phyloP scores from a whole-genome alignment of 1,140 invertebrate genomes.

The Rhyzopertha dominica region DNA sequence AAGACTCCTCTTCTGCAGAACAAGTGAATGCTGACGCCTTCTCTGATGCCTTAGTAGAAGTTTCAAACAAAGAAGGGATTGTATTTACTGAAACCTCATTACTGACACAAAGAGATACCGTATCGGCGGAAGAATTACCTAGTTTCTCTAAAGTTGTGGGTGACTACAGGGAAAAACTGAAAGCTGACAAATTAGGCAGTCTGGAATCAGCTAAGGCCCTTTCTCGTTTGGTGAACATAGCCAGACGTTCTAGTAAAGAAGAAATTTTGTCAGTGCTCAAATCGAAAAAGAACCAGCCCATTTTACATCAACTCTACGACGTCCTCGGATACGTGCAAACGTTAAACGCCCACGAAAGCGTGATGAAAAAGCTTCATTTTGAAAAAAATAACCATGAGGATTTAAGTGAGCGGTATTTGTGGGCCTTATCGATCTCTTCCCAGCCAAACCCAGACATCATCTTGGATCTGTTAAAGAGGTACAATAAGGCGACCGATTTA shows the following conservation, averaged over 20 bases:
- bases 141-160: conserved; percentile 50
- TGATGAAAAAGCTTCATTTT: conserved; percentile 58
- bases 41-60: conserved; percentile 21
- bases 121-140: conserved; percentile 12
- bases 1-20: conserved; percentile 35
- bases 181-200: conserved; percentile 55
- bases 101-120: conserved; percentile 22
- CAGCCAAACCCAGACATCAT: conserved; percentile 57
- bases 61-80: conserved; percentile 21
- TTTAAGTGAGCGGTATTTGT: conserved; percentile 66
- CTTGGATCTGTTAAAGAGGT: conserved; percentile 52
- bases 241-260: conserved; percentile 52
- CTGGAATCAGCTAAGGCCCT: conserved; percentile 59
- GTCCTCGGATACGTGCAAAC: conserved; percentile 66
- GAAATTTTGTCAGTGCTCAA: conserved; percentile 59
- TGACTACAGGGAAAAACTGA: conserved; percentile 50
- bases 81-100: conserved; percentile 27
- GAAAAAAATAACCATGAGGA: conserved; percentile 53
- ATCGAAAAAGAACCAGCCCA: conserved; percentile 49
- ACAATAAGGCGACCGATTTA: conserved; percentile 47
- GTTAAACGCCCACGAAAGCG: conserved; percentile 58
- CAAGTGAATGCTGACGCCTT: conserved; percentile 13
- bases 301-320: conserved; percentile 62
- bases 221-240: conserved; percentile 56
- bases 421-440: conserved; percentile 61